Evolutionary conservation across 2,888 invertebrate genomes (phyloP).

Genomic region (Hirudinaria manillensis): DNA sequence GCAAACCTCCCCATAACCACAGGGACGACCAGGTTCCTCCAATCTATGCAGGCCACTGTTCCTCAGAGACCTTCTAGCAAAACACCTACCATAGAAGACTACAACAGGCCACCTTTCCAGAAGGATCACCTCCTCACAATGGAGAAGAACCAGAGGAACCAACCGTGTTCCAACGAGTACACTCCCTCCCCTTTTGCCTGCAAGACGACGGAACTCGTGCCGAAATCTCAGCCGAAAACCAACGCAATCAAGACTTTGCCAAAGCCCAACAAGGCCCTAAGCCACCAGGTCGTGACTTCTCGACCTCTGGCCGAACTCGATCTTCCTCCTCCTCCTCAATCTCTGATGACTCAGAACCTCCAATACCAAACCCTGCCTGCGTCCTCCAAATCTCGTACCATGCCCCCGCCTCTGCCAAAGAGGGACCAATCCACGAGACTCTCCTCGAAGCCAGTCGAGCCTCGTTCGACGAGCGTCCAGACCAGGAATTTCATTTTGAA

Average conservation of each 20-base stretch:
- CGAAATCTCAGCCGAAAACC: background rate
- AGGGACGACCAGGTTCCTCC: slow-evolving; percentile 14
- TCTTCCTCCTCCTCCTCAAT: slow-evolving; percentile 21
- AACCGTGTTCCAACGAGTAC: slow-evolving; percentile 10
- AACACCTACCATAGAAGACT: background rate
- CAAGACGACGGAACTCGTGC: slow-evolving; percentile 11
- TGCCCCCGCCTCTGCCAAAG: slow-evolving; percentile 31
- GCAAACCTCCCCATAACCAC: slow-evolving; percentile 25
- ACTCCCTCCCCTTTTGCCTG: slow-evolving; percentile 12
- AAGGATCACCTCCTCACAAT: background rate
- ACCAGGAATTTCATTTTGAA: slow-evolving; percentile 34
- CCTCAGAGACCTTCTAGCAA: slow-evolving; percentile 11
- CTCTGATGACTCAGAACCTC: slow-evolving; percentile 1
- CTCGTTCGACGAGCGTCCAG: slow-evolving; percentile 15
- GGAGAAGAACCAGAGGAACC: background rate
- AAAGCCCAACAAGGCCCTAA: slow-evolving; percentile 2
- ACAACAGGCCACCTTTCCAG: background rate
- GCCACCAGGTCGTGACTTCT: background rate
- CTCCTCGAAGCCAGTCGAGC: background rate
- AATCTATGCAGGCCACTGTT: slow-evolving; percentile 18
- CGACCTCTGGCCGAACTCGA: background rate
- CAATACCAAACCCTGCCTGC: slow-evolving; percentile 14
- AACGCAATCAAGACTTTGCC: slow-evolving; percentile 26
- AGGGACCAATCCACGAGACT: slow-evolving; percentile 32
- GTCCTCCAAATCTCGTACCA: slow-evolving; percentile 9